phyloP scores from a whole-genome alignment of 53 echinoderm and acorn worm species.

The Luidia sarsii region DNA sequence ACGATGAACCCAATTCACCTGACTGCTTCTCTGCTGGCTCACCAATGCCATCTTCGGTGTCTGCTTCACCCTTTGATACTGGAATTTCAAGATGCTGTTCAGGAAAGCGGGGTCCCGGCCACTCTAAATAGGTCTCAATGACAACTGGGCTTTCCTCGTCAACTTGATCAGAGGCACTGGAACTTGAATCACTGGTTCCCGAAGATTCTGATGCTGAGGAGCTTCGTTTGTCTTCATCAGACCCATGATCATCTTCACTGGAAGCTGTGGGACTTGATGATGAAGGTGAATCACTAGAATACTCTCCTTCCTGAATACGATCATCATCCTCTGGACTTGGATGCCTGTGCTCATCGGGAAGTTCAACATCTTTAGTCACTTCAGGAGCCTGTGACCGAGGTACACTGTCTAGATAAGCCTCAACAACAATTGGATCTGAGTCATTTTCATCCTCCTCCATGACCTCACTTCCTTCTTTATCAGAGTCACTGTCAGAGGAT shows the following conservation, averaged over 20 bases:
- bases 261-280: slow-evolving; percentile 33
- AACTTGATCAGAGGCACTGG: slow-evolving; percentile 15
- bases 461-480: background rate
- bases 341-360: background rate
- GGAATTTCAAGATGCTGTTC: slow-evolving; percentile 32
- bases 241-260: slow-evolving; percentile 13
- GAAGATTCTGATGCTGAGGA: background rate
- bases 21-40: too few species aligned
- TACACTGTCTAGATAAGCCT: background rate
- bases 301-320: slow-evolving; percentile 1
- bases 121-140: slow-evolving; percentile 43
- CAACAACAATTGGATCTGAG: slow-evolving; percentile 10
- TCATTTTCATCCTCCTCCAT: background rate
- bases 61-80: background rate
- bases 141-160: slow-evolving; percentile 32
- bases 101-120: slow-evolving; percentile 43
- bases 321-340: background rate
- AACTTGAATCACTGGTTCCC: background rate
- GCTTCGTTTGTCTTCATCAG: slow-evolving; percentile 12
- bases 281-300: slow-evolving; percentile 47
- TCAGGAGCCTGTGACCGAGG: background rate
- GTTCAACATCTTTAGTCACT: slow-evolving; percentile 11
- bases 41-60: background rate
- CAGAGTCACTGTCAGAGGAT: background rate
- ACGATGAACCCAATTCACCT: too few species aligned